Base-by-base conservation (phyloP, 2,113 vertebrate species). In the Pyrgilauda ruficollis region DNA sequence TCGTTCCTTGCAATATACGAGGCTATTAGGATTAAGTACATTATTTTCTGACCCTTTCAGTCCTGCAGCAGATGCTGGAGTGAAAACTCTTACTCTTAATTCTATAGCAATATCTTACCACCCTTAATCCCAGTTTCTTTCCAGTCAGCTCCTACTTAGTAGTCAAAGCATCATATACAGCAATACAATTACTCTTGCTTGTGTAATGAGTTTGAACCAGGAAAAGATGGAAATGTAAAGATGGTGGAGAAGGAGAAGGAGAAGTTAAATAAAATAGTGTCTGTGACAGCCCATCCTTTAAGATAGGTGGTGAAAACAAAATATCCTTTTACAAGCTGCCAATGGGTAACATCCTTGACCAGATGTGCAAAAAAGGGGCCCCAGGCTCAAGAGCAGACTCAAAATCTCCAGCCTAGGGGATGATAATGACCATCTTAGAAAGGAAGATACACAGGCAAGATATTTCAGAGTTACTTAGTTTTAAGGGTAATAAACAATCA, bases 1-100 rank as follows among this genome's bases (percentile, higher is more conserved):
- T 55, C 0, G 0, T 49, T 64, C 43, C 26, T 74, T 75, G 24
- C 3, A 62, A 37, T 41, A 44, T 19, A 61, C 11, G 14, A 58
- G 13, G 9, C 11, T 83, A 23, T 62, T 53, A 59, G 13, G 9
- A 79, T 59, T 70, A 62, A 75, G 4, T 18, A 11, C 13, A 41
- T 49, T 67, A 24, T 70, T 52, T 92, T 76, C 55, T 61, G 33
- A 22, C 14, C 10, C 12, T 35, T 87, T 87, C 39, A 61, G 27
- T 73, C 61, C 18, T 39, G 24, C 39, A 92, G 61, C 8, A 87
- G n/a, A 47, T 27, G 47, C 19, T 56, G 14, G 30, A 33, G 43
- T 66, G 46, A 78, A 81, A 61, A 47, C 44, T 68, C 41, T 30
- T 70, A 73, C 35, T 63, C 35, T 28, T 72, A 74, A 70, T 67